These are phyloP conservation scores for Psittacula echo DNA, from an alignment of 2,797 vertebrate species.

Conservation along the genomic window DNA sequence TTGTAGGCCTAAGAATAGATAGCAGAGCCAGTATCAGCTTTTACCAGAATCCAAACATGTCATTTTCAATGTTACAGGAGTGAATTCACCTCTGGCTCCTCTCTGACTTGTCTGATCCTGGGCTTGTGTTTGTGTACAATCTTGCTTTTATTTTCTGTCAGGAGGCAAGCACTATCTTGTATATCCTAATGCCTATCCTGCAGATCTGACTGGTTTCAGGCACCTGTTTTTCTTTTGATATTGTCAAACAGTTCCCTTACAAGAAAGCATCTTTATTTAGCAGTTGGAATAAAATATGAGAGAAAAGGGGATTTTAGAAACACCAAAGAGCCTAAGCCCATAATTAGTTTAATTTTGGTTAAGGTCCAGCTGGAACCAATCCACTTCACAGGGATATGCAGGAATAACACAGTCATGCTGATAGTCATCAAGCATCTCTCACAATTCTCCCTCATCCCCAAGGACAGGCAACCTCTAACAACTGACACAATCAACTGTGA, in stretches of 20 bases:
- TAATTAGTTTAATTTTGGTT: slow-evolving; percentile 30
- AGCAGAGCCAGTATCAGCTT: background rate
- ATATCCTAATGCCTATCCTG: background rate
- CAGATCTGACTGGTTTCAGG: background rate
- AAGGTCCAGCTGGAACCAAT: slow-evolving; percentile 38
- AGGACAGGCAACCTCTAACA: background rate
- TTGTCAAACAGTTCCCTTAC: slow-evolving; percentile 24
- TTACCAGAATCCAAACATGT: background rate
- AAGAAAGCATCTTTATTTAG: slow-evolving; percentile 23
- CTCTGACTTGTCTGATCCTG: slow-evolving; percentile 11
- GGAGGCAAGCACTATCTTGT: background rate
- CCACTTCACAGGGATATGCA: slow-evolving; percentile 19
- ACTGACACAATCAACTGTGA: background rate
- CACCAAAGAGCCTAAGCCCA: background rate
- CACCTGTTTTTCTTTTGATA: slow-evolving; percentile 2
- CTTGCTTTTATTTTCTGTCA: slow-evolving; percentile 9
- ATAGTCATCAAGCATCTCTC: slow-evolving; percentile 16
- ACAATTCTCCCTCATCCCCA: background rate
- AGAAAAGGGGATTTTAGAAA: slow-evolving; percentile 29
- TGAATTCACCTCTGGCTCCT: slow-evolving; percentile 13
- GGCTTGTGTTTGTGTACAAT: background rate
- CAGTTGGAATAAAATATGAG: slow-evolving; percentile 3
- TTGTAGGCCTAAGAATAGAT: background rate
- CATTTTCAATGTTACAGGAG: background rate
- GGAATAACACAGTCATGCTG: slow-evolving; percentile 37